Conservation (phyloP, 2,888 invertebrate species). For the Apodemia arnacis region DNA sequence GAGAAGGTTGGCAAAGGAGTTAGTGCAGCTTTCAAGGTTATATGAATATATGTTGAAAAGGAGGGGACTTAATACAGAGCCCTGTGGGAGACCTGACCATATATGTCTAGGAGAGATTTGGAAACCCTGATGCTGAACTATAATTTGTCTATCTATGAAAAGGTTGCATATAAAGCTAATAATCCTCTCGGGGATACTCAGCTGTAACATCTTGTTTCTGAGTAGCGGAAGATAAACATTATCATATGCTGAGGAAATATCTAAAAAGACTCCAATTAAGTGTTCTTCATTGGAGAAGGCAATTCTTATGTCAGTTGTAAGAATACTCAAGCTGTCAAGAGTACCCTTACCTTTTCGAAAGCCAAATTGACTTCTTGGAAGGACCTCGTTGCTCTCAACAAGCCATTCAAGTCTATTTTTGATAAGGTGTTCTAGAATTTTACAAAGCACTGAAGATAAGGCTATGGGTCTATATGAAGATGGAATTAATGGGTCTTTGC, state of each 20-base stretch:
- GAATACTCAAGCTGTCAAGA: background rate
- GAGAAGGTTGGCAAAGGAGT: background rate
- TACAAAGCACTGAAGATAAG: background rate
- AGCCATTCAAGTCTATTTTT: background rate
- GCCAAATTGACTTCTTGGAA: background rate
- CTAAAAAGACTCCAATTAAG: background rate
- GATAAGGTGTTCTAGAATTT: background rate
- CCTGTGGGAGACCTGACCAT: slow-evolving; percentile 12
- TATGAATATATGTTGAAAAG: slow-evolving; percentile 13
- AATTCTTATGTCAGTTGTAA: background rate
- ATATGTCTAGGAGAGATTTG: background rate
- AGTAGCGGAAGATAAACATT: slow-evolving; percentile 1
- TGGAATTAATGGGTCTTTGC: background rate
- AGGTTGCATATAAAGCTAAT: background rate
- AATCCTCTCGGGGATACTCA: background rate
- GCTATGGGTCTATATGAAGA: background rate
- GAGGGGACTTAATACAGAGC: slow-evolving; percentile 21
- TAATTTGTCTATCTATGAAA: background rate
- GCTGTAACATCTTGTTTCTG: background rate
- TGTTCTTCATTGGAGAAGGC: background rate
- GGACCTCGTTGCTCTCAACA: background rate
- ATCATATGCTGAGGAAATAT: background rate
- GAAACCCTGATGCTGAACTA: background rate
- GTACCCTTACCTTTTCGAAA: background rate
- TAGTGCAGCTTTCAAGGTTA: background rate